These are phyloP conservation scores for Acronicta psi DNA, from an alignment of 2,888 invertebrate species.

Conservation along the genomic window DNA sequence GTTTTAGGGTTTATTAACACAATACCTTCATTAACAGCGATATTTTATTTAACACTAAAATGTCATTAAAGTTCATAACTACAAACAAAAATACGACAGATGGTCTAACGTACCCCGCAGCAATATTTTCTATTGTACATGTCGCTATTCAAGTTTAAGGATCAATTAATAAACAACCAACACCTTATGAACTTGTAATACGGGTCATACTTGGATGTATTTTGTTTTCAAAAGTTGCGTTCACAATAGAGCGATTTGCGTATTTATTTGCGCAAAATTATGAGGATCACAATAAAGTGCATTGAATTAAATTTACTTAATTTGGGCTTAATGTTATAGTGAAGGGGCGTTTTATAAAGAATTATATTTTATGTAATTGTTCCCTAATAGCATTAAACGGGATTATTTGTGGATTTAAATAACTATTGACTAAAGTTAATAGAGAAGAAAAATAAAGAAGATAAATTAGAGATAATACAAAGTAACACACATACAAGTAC, in stretches of 20 bases:
- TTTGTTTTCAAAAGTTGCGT: conserved; percentile 2
- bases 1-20: conserved; percentile 35
- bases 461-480: no score
- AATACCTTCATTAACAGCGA: conserved; percentile 42
- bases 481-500: no score
- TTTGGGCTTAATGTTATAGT: conserved; percentile 22
- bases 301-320: conserved; percentile 42
- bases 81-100: conserved; percentile 75
- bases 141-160: conserved; percentile 52
- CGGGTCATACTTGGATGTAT: conserved; percentile 24
- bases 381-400: background rate
- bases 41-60: conserved; percentile 62
- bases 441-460: no score
- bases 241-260: conserved; percentile 60
- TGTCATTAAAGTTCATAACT: conserved; percentile 63
- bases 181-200: conserved; percentile 17
- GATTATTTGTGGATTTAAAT: no score
- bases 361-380: background rate
- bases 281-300: conserved; percentile 33
- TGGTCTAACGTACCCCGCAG: conserved; percentile 71
- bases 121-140: conserved; percentile 70
- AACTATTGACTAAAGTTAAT: no score
- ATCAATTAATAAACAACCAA: conserved; percentile 23
- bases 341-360: conserved; percentile 12
- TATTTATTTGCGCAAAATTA: conserved; percentile 41